These are phyloP conservation scores for Turnix velox DNA, from an alignment of 2,113 vertebrate species.

Conservation along the genomic window DNA sequence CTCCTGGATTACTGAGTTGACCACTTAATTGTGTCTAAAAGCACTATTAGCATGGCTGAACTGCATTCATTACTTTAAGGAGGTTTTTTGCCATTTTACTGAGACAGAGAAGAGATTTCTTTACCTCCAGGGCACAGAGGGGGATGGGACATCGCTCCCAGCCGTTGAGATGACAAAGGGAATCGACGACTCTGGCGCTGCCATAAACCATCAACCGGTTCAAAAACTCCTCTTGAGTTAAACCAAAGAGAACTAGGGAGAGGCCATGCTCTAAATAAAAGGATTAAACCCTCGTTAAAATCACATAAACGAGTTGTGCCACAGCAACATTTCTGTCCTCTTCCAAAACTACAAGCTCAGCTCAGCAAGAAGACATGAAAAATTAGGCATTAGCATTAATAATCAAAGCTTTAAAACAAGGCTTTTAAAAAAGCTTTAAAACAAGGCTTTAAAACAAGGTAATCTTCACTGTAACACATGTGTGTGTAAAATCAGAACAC, in stretches of 20 bases:
- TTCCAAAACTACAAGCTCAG: accelerated
- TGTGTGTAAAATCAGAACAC: too few species aligned
- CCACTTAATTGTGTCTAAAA: neutral
- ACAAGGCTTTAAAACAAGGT: too few species aligned
- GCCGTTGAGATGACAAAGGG: slow-evolving; percentile 87
- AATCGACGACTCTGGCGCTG: slow-evolving; percentile 84
- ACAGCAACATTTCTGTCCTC: neutral
- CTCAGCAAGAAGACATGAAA: accelerated
- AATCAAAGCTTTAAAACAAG: too few species aligned
- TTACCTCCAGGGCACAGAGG: slow-evolving; percentile 89
- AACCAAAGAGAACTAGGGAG: slow-evolving; percentile 83
- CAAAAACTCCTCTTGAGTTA: slow-evolving; percentile 88
- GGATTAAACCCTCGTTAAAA: neutral
- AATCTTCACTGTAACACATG: too few species aligned
- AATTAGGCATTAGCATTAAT: too few species aligned
- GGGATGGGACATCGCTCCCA: slow-evolving; percentile 97
- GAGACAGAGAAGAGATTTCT: neutral
- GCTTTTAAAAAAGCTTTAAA: too few species aligned
- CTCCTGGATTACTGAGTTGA: neutral
- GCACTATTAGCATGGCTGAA: neutral
- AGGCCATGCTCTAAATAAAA: slow-evolving; percentile 77
- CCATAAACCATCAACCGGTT: slow-evolving; percentile 89
- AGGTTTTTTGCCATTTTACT: neutral
- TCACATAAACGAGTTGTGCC: accelerated
- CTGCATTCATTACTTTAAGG: neutral